phyloP scores from a whole-genome alignment of 1,140 invertebrate species.

The Scaptomyza montana region DNA sequence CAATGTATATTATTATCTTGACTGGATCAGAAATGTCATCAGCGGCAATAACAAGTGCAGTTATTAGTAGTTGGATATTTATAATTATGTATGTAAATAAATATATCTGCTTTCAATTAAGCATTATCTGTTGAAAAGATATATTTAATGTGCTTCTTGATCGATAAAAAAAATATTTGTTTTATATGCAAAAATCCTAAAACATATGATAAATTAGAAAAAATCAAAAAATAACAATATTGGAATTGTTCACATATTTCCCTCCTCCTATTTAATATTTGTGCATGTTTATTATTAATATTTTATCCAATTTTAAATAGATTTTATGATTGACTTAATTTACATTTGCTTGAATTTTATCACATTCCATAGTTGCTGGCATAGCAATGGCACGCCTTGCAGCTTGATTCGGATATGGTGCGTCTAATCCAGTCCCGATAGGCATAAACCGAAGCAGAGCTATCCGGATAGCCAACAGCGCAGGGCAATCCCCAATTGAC shows the following conservation, averaged over 20 bases:
- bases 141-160: too few relatives aligned
- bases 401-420: slow-evolving; percentile 20
- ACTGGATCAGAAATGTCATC: slow-evolving; percentile 64
- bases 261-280: not conserved
- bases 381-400: slow-evolving; percentile 63
- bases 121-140: too few relatives aligned
- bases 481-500: slow-evolving; percentile 86
- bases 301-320: slow-evolving; percentile 20
- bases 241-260: too few relatives aligned
- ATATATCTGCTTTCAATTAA: too few relatives aligned
- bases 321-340: too few relatives aligned
- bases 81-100: too few relatives aligned
- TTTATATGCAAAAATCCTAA: too few relatives aligned
- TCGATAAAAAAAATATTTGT: too few relatives aligned
- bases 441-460: slow-evolving; percentile 53
- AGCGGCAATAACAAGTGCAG: slow-evolving; percentile 53
- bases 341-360: too few relatives aligned
- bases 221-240: too few relatives aligned
- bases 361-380: slow-evolving; percentile 64
- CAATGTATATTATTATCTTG: slow-evolving; percentile 72
- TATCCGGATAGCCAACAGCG: slow-evolving; percentile 84
- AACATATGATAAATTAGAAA: too few relatives aligned
- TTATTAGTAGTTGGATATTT: too few relatives aligned
- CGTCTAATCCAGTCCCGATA: slow-evolving; percentile 63
- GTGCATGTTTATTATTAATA: not conserved